Conservation (phyloP, 2,888 invertebrate genomes). For the Ephialtes manifestator region DNA sequence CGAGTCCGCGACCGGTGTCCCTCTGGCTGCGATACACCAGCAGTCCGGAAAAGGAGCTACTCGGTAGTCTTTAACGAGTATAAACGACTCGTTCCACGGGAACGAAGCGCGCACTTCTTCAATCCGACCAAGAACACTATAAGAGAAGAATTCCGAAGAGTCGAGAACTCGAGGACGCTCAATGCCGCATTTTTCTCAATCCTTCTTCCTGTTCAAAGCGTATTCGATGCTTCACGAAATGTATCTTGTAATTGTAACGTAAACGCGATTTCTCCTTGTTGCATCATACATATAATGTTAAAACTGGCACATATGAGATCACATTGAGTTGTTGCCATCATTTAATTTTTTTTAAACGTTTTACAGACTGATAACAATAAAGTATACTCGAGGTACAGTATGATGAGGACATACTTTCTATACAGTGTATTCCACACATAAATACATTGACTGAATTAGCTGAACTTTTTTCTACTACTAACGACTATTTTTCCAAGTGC, state of each 20-base stretch:
- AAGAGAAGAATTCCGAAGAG: slow-evolving; percentile 35
- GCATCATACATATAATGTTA: neutral
- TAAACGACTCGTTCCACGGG: slow-evolving; percentile 40
- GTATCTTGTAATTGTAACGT: neutral
- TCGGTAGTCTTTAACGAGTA: slow-evolving; percentile 57
- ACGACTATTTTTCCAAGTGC: no score
- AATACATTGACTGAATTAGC: no score
- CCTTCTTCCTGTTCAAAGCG: neutral
- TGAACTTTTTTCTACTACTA: no score
- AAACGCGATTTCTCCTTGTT: slow-evolving; percentile 1
- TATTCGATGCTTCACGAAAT: neutral
- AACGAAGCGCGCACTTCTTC: neutral
- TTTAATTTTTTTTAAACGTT: no score
- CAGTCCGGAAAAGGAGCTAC: slow-evolving; percentile 60
- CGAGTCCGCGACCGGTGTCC: slow-evolving; percentile 53
- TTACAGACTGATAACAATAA: no score
- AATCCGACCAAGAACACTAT: neutral
- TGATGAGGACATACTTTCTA: no score
- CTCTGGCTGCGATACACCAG: slow-evolving; percentile 39
- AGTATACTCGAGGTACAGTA: no score
- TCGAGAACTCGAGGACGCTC: slow-evolving; percentile 38
- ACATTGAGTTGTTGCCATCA: no score
- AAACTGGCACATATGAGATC: no score
- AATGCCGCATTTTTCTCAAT: slow-evolving; percentile 33
- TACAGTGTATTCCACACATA: no score